These are phyloP conservation scores for Lophochroa leadbeateri DNA, from an alignment of 2,113 vertebrate genomes.

Conservation along the genomic window DNA sequence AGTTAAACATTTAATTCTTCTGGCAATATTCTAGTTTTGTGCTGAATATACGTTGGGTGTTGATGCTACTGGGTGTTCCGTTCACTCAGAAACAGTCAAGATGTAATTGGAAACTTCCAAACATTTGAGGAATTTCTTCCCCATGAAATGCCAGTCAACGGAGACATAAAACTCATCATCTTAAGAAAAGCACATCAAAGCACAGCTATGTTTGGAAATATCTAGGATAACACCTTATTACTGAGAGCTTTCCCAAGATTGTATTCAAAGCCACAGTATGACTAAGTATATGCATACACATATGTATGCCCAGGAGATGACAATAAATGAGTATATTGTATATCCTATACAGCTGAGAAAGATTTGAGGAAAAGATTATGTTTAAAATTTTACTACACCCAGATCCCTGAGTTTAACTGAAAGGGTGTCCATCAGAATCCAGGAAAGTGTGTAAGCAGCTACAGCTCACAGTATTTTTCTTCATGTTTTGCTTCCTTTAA, in stretches of 20 bases:
- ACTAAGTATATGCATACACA: background rate
- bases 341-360: background rate
- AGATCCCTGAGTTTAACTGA: background rate
- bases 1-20: background rate
- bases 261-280: background rate
- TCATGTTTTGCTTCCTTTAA: background rate
- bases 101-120: background rate
- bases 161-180: background rate
- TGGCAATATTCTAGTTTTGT: background rate
- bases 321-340: background rate
- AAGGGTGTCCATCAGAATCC: background rate
- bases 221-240: background rate
- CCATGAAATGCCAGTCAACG: background rate
- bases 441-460: background rate
- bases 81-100: background rate
- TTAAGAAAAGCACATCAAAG: background rate
- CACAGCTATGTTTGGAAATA: background rate
- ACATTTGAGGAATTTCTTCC: background rate
- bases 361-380: background rate
- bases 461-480: background rate
- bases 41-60: background rate
- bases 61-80: background rate
- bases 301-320: background rate
- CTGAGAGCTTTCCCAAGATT: background rate
- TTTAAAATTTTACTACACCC: background rate